phyloP scores from a whole-genome alignment of 2,113 vertebrate species.

The Anguilla rostrata region DNA sequence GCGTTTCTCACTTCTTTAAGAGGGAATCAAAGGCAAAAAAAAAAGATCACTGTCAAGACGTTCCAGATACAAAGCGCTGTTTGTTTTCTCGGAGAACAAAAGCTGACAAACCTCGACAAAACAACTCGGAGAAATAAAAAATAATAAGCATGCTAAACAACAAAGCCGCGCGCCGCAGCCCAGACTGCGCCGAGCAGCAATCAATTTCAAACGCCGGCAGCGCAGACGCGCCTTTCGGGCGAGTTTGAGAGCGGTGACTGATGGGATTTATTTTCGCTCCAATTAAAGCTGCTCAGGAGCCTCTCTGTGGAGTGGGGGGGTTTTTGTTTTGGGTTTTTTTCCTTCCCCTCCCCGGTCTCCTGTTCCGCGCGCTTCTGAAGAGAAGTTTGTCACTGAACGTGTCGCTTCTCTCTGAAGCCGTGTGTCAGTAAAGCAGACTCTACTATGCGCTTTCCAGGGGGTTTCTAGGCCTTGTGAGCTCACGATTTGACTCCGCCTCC shows the following conservation, averaged over 20 bases:
- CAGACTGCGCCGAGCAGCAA: not conserved
- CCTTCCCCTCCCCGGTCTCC: not conserved
- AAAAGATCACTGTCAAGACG: constrained; percentile 26
- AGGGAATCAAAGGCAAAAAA: constrained; percentile 15
- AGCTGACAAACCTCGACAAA: constrained; percentile 29
- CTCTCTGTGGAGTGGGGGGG: not conserved
- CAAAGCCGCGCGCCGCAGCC: constrained; percentile 8
- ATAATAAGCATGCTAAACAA: constrained; percentile 28
- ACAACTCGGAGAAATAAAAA: constrained; percentile 30
- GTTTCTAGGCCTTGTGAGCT: not conserved
- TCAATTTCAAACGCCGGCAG: not conserved
- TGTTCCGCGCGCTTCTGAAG: not conserved
- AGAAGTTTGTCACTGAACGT: not conserved
- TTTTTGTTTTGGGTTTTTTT: not conserved
- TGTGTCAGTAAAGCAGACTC: not conserved
- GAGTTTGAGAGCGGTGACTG: constrained; percentile 17
- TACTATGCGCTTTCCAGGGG: not conserved
- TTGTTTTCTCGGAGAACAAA: constrained; percentile 28
- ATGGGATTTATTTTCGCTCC: constrained; percentile 29
- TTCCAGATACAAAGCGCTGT: not conserved
- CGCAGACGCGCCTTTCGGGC: constrained; percentile 10
- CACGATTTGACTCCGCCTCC: not conserved
- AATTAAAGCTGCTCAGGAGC: constrained; percentile 34
- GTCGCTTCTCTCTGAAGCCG: not conserved
- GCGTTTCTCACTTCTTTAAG: not conserved